Conservation (phyloP, 2,888 invertebrate genomes). For the Drosophila lacicola region DNA sequence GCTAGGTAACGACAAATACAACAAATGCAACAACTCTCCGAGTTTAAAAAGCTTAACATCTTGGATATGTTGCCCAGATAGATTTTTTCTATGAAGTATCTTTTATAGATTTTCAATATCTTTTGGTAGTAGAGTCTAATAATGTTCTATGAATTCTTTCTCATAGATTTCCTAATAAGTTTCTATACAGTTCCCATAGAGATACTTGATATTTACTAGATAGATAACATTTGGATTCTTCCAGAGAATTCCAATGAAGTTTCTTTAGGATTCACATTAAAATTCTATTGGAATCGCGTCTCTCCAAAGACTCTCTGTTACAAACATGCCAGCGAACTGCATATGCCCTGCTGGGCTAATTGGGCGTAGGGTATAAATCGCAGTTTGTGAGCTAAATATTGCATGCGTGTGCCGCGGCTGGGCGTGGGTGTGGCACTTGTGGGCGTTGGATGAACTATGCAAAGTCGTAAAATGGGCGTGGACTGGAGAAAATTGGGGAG, state of each 20-base stretch:
- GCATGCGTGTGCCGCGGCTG: constrained; percentile 33
- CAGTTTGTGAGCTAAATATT: constrained; percentile 43
- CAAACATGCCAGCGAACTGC: not conserved
- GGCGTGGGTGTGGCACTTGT: constrained; percentile 13
- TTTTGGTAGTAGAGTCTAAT: too few relatives aligned
- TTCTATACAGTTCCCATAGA: not conserved
- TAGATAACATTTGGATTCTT: too few relatives aligned
- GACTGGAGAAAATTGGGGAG: not conserved
- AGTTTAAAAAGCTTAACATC: too few relatives aligned
- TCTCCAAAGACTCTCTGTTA: not conserved
- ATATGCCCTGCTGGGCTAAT: not conserved
- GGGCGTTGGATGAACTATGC: constrained; percentile 18
- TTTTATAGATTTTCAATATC: too few relatives aligned
- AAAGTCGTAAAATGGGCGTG: constrained; percentile 15
- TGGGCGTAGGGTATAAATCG: constrained; percentile 25
- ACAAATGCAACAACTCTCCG: not conserved
- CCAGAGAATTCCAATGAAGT: too few relatives aligned
- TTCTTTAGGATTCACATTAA: too few relatives aligned
- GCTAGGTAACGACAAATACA: constrained; percentile 32
- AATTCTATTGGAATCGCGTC: too few relatives aligned
- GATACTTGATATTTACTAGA: too few relatives aligned
- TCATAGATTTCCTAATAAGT: not conserved
- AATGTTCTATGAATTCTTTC: not conserved
- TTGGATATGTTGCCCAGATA: too few relatives aligned
- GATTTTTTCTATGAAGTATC: too few relatives aligned